Evolutionary conservation across 2,797 vertebrate species (phyloP).

Genomic region (Thripadectes ignobilis): DNA sequence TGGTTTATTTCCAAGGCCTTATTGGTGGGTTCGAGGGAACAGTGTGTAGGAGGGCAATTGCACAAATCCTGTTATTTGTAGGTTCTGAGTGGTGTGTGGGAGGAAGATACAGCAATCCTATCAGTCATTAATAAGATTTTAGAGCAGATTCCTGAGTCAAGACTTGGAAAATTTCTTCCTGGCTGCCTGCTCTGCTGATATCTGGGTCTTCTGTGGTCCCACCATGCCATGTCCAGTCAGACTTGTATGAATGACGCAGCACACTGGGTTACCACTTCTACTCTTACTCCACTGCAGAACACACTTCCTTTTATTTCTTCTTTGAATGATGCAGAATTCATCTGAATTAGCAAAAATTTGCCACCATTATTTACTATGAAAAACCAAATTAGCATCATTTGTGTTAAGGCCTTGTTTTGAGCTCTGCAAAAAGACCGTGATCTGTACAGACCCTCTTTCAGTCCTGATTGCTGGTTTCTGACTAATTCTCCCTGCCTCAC

Average conservation of each 20-base stretch:
- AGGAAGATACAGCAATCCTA: slow-evolving; percentile 29
- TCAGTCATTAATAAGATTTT: slow-evolving; percentile 18
- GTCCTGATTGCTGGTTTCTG: background rate
- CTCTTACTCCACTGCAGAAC: background rate
- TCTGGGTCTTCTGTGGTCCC: background rate
- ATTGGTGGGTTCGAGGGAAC: background rate
- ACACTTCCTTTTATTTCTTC: background rate
- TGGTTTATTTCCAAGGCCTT: slow-evolving; percentile 42
- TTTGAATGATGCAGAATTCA: background rate
- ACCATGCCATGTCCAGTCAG: background rate
- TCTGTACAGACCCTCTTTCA: background rate
- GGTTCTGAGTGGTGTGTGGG: background rate
- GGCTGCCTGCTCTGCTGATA: background rate
- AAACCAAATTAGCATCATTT: background rate
- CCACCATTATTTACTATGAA: background rate
- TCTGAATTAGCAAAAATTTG: background rate
- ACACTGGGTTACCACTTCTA: background rate
- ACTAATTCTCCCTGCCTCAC: fast-evolving
- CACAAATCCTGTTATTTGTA: slow-evolving; percentile 63
- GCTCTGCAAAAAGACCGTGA: background rate
- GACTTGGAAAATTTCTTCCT: background rate
- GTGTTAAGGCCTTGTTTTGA: background rate
- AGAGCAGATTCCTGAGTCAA: background rate
- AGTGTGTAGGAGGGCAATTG: slow-evolving; percentile 1
- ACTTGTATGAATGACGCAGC: background rate